Evolutionary conservation across 2,113 vertebrate species (phyloP).

Genomic region (Tetraodon nigroviridis): DNA sequence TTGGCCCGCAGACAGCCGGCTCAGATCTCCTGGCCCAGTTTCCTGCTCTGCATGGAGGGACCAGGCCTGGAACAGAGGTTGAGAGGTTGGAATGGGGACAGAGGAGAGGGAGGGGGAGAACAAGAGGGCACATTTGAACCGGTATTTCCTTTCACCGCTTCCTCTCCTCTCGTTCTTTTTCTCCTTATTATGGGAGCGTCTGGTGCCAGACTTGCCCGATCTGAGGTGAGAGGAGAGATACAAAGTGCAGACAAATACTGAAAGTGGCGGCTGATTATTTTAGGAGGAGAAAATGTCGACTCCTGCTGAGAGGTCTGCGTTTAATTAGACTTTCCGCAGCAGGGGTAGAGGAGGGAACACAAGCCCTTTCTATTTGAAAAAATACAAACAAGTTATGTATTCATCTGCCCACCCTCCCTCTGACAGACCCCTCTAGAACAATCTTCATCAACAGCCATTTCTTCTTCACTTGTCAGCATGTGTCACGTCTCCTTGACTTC

Average conservation of each 20-base stretch:
- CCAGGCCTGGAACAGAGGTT: slow-evolving; percentile 39
- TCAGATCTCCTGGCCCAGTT: slow-evolving; percentile 44
- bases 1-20: slow-evolving; percentile 42
- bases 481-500: slow-evolving; percentile 30
- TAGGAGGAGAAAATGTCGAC: slow-evolving; percentile 17
- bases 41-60: slow-evolving; percentile 51
- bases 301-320: slow-evolving; percentile 33
- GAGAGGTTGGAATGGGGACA: slow-evolving; percentile 46
- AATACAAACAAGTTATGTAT: slow-evolving; percentile 41
- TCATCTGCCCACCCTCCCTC: slow-evolving; percentile 17
- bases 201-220: slow-evolving; percentile 56
- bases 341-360: slow-evolving; percentile 31
- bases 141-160: slow-evolving; percentile 69
- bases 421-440: slow-evolving; percentile 5
- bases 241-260: slow-evolving; percentile 49
- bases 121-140: slow-evolving; percentile 43
- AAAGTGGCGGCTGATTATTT: slow-evolving; percentile 47
- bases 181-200: slow-evolving; percentile 60
- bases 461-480: slow-evolving; percentile 52
- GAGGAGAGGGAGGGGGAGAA: slow-evolving; percentile 26
- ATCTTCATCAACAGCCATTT: slow-evolving; percentile 36
- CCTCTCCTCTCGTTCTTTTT: slow-evolving; percentile 65
- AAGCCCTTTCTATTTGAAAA: slow-evolving; percentile 18
- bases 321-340: slow-evolving; percentile 26
- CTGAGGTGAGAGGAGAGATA: slow-evolving; percentile 54